Conservation (phyloP, 2,797 vertebrate genomes). For the Enteromius trimaculatus region DNA sequence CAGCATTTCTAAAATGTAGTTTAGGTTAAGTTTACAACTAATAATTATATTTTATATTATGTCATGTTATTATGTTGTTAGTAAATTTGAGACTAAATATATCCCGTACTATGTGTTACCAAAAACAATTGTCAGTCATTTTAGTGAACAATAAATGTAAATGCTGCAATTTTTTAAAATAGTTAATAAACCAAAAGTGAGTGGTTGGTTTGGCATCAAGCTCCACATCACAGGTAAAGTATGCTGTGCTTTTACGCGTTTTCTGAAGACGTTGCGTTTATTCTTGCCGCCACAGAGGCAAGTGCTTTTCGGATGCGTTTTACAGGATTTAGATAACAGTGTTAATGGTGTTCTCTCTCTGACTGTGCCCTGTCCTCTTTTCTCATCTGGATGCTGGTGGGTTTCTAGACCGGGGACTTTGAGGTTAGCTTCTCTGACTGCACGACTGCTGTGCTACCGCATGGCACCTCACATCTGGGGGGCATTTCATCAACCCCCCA, state of each 20-base stretch:
- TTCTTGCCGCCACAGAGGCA: neutral
- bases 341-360: constrained; percentile 79
- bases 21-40: neutral
- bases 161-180: neutral
- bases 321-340: constrained; percentile 52
- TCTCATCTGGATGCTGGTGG: constrained; percentile 77
- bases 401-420: constrained; percentile 86
- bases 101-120: neutral
- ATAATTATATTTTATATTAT: neutral
- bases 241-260: constrained; percentile 13
- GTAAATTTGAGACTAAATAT: neutral
- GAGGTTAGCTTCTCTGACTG: constrained; percentile 92
- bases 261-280: neutral
- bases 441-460: constrained; percentile 85
- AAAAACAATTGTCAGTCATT: neutral
- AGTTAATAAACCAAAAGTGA: constrained; percentile 28
- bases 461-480: constrained; percentile 79
- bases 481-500: constrained; percentile 83
- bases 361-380: constrained; percentile 81
- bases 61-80: neutral
- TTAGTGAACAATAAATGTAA: constrained; percentile 20
- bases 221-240: constrained; percentile 42
- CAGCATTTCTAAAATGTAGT: no score
- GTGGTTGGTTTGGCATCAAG: constrained; percentile 14
- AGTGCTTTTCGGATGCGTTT: constrained; percentile 25